A percentile compares a stretch with the other conserved stretches of the same genome.
These are phyloP conservation scores for Drosophila niveifrons DNA, from an alignment of 2,888 invertebrate genomes.

Conservation along the genomic window DNA sequence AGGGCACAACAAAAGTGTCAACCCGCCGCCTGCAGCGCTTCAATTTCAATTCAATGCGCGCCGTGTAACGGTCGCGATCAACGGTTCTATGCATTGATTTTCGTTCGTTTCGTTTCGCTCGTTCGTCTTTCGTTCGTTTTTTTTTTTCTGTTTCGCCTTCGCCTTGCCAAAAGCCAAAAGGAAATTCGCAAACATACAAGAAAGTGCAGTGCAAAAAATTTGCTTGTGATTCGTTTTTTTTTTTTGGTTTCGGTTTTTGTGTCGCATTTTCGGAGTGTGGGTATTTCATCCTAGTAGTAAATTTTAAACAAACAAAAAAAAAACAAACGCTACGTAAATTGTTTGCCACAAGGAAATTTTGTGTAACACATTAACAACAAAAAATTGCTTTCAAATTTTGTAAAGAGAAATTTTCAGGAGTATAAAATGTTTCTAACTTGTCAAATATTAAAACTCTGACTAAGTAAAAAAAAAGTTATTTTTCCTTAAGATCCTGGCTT, in stretches of 20 bases:
- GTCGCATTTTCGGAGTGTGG: constrained; percentile 35
- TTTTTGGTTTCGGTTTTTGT: constrained; percentile 9
- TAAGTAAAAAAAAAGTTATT: no score
- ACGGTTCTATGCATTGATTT: constrained; percentile 43
- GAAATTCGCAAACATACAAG: constrained; percentile 7
- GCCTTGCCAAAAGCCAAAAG: constrained; percentile 1
- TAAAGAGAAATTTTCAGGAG: no score
- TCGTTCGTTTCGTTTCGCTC: constrained; percentile 6
- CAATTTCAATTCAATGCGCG: constrained; percentile 74
- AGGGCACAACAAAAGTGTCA: constrained; percentile 67
- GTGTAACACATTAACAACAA: no score
- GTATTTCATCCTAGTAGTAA: constrained; percentile 22
- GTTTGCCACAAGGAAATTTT: constrained; percentile 24
- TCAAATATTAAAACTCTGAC: no score
- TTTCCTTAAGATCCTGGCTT: no score
- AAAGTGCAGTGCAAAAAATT: constrained; percentile 37
- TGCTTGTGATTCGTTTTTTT: constrained; percentile 15
- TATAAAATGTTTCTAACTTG: no score
- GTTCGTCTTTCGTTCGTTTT: constrained; percentile 8
- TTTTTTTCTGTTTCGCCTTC: constrained; percentile 12
- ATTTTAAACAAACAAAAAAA: neutral
- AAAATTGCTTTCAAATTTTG: no score
- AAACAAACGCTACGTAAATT: constrained; percentile 30
- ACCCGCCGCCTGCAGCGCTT: constrained; percentile 66
- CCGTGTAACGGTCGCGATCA: constrained; percentile 71